Evolutionary conservation across 2,113 vertebrate genomes (phyloP).

Genomic region (Probosciger aterrimus): DNA sequence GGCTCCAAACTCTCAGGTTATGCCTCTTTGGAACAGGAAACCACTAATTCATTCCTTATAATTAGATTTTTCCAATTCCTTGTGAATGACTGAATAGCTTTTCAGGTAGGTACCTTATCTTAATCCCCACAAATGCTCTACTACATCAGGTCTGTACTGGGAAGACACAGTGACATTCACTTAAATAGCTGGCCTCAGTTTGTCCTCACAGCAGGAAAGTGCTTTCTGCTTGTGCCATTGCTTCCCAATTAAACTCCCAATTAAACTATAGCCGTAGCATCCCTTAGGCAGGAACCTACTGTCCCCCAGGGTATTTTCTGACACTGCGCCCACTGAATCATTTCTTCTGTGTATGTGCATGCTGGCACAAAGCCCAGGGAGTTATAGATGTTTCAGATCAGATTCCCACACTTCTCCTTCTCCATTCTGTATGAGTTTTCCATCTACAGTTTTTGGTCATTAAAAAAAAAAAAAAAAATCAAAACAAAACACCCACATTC

Average conservation of each 20-base stretch:
- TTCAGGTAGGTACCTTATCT: not conserved
- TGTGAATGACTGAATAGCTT: not conserved
- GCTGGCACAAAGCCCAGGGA: constrained; percentile 11
- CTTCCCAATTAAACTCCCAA: not conserved
- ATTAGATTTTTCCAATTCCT: not conserved
- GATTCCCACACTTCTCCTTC: constrained; percentile 35
- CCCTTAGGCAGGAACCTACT: not conserved
- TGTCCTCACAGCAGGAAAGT: not conserved
- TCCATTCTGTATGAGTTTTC: not conserved
- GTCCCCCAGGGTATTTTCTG: not conserved
- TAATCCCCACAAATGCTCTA: not conserved
- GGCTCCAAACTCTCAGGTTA: not conserved
- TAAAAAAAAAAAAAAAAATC: not conserved
- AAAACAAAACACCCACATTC: not conserved
- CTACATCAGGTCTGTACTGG: not conserved
- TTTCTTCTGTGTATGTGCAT: not conserved
- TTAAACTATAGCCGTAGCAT: not conserved
- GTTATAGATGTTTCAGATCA: not conserved
- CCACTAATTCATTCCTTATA: not conserved
- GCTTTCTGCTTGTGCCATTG: not conserved
- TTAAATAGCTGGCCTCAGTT: not conserved
- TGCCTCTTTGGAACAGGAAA: not conserved
- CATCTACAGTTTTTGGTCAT: not conserved
- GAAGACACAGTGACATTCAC: not conserved
- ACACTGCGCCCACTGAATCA: not conserved